Conservation (phyloP, 1,140 invertebrate genomes). For the Hestina assimilis region DNA sequence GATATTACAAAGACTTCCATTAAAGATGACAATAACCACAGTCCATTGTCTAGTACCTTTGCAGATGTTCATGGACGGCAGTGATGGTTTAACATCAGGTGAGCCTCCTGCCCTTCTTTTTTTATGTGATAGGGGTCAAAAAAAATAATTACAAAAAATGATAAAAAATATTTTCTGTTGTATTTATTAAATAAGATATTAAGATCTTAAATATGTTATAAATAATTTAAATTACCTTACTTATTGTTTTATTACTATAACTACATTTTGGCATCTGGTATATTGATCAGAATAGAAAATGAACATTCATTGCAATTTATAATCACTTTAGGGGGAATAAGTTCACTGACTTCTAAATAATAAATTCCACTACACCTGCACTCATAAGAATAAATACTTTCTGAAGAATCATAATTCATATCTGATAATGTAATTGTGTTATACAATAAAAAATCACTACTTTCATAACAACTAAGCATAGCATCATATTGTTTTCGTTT, state of each 20-base stretch:
- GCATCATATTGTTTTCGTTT: constrained; percentile 81
- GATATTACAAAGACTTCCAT: no score
- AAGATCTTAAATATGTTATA: no score
- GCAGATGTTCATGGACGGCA: no score
- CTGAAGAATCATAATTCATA: constrained; percentile 66
- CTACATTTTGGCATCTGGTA: neutral
- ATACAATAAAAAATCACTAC: constrained; percentile 78
- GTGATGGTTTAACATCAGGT: no score
- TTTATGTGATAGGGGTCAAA: no score
- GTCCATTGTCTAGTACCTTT: no score
- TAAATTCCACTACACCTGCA: constrained; percentile 84
- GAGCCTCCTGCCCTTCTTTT: no score
- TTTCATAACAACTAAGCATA: constrained; percentile 74
- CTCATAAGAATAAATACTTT: constrained; percentile 71
- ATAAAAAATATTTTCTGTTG: neutral
- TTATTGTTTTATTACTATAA: neutral
- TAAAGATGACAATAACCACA: no score
- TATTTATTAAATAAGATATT: neutral
- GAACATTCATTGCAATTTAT: constrained; percentile 84
- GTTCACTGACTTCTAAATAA: constrained; percentile 70
- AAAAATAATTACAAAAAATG: neutral
- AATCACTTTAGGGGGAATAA: constrained; percentile 65
- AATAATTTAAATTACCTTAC: no score
- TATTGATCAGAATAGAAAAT: constrained; percentile 80
- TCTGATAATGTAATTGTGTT: constrained; percentile 77